phyloP scores from a whole-genome alignment of 1,140 invertebrate genomes.

The Holotrichia oblita region DNA sequence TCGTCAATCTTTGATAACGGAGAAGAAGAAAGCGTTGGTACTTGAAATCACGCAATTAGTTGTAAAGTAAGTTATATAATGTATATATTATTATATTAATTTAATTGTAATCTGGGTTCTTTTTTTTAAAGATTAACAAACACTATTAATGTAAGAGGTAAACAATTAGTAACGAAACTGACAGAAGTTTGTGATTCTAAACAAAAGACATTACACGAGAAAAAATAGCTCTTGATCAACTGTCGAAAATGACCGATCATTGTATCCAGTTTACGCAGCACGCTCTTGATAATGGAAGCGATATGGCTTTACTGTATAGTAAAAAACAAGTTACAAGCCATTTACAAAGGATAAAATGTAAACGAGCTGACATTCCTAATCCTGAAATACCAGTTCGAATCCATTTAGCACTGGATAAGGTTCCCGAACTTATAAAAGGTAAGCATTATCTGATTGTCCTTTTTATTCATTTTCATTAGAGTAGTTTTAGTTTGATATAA shows the following conservation, averaged over 20 bases:
- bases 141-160: conserved; percentile 82
- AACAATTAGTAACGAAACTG: conserved; percentile 79
- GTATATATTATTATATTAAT: no score
- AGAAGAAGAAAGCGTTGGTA: conserved; percentile 83
- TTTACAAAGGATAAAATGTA: conserved; percentile 80
- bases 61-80: conserved; percentile 73
- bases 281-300: conserved; percentile 80
- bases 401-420: conserved; percentile 78
- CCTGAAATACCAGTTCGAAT: conserved; percentile 85
- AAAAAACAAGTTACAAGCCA: conserved; percentile 81
- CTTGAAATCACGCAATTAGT: conserved; percentile 88
- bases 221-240: conserved; percentile 79
- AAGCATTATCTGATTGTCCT: conserved; percentile 42
- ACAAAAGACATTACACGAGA: conserved; percentile 82
- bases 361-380: conserved; percentile 83
- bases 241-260: conserved; percentile 85
- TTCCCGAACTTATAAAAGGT: conserved; percentile 81
- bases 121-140: conserved; percentile 74
- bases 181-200: conserved; percentile 86
- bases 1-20: conserved; percentile 80
- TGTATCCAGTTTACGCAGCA: conserved; percentile 84
- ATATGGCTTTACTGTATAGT: conserved; percentile 84
- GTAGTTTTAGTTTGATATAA: no score
- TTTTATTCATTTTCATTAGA: no score
- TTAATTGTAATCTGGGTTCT: no score